These are phyloP conservation scores for Xestoiulus laeticollis DNA, from an alignment of 2,888 invertebrate species.

Conservation along the genomic window DNA sequence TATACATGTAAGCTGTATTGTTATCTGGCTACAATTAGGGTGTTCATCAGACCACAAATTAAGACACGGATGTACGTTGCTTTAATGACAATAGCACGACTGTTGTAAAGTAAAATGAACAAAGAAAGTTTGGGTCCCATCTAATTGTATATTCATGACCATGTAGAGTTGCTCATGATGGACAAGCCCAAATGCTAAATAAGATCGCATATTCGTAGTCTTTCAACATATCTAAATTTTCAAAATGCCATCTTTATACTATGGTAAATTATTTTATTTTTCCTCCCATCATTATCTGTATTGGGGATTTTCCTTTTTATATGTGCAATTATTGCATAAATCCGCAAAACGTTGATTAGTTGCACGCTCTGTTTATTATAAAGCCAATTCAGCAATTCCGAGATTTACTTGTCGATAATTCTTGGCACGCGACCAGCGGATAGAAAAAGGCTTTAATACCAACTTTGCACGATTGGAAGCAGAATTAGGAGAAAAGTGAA, in stretches of 20 bases:
- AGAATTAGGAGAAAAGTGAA: not conserved
- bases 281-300: not conserved
- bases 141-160: not conserved
- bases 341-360: not conserved
- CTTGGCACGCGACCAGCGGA: not conserved
- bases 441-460: not conserved
- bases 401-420: not conserved
- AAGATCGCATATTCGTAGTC: no score
- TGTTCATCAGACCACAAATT: slow-evolving; percentile 1
- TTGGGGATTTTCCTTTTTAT: not conserved
- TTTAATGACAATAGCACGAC: not conserved
- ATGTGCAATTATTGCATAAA: not conserved
- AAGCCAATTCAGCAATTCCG: not conserved
- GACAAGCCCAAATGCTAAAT: not conserved
- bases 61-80: not conserved
- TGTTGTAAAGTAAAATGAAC: not conserved
- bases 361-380: not conserved
- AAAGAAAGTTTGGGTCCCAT: not conserved
- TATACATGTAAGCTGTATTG: not conserved
- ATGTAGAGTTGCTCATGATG: not conserved
- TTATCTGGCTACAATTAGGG: not conserved
- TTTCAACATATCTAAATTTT: no score
- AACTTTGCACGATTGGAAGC: not conserved
- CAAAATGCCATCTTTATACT: no score
- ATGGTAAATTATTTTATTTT: not conserved